Conservation (phyloP, 2,888 invertebrate species). For the Saturnia japonica region DNA sequence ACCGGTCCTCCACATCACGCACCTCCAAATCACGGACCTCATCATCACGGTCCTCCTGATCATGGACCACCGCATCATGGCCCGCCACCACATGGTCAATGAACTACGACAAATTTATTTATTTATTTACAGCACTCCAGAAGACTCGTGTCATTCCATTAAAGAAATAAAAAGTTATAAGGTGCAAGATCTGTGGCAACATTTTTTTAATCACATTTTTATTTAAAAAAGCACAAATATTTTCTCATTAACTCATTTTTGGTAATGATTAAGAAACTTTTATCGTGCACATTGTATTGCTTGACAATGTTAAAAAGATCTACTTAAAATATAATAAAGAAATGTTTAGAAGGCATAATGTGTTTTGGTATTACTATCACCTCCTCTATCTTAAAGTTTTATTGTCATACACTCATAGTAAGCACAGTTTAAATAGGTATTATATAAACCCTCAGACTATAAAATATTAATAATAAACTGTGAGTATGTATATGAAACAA, state of each 20-base stretch:
- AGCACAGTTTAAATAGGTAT: not conserved
- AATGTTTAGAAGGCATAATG: too few relatives aligned
- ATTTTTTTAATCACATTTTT: too few relatives aligned
- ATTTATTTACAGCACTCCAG: not conserved
- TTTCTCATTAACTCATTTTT: too few relatives aligned
- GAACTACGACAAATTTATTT: not conserved
- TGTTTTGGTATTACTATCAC: too few relatives aligned
- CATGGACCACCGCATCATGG: not conserved
- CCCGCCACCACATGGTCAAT: not conserved
- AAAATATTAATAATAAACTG: too few relatives aligned
- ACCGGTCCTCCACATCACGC: slow-evolving; percentile 31
- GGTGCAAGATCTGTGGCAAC: too few relatives aligned
- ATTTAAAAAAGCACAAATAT: too few relatives aligned
- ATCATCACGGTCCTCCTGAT: not conserved
- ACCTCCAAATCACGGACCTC: slow-evolving; percentile 22
- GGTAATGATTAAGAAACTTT: too few relatives aligned
- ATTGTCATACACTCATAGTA: not conserved
- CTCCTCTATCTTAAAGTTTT: not conserved
- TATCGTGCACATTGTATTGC: not conserved
- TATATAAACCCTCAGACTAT: too few relatives aligned
- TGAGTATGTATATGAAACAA: not conserved
- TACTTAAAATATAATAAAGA: not conserved
- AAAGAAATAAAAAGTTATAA: too few relatives aligned
- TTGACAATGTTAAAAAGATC: not conserved
- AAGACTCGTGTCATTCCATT: too few relatives aligned